Percentiles rank a stretch among this genome's conserved stretches.
Evolutionary conservation across 2,888 invertebrate genomes (phyloP).

Genomic region (Mythimna vitellina): DNA sequence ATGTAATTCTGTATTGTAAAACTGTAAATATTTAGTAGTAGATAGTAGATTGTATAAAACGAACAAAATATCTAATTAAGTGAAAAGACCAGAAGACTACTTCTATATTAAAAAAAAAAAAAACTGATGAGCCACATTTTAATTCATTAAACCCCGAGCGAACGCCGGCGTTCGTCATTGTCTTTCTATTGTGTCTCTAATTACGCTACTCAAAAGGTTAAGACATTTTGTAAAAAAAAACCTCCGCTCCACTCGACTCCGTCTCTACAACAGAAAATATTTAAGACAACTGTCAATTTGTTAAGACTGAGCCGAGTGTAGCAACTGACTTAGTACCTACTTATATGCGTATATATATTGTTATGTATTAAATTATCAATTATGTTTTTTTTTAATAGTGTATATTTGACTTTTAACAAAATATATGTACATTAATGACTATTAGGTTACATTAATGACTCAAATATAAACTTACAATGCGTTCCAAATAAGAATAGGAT

Average conservation of each 20-base stretch:
- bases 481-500: too few relatives aligned
- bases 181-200: too few relatives aligned
- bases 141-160: too few relatives aligned
- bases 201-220: too few relatives aligned
- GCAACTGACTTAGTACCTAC: background rate
- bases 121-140: background rate
- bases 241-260: background rate
- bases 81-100: constrained; percentile 28
- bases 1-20: constrained; percentile 13
- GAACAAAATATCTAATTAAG: constrained; percentile 55
- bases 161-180: too few relatives aligned
- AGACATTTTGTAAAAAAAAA: background rate
- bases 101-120: background rate
- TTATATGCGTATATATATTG: too few relatives aligned
- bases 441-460: too few relatives aligned
- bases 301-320: background rate
- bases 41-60: constrained; percentile 51
- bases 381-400: too few relatives aligned
- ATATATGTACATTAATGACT: too few relatives aligned
- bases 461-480: too few relatives aligned
- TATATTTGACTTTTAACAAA: too few relatives aligned
- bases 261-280: background rate
- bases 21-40: constrained; percentile 42
- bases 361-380: too few relatives aligned
- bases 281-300: background rate